Evolutionary conservation across 2,113 vertebrate genomes (phyloP).

Genomic region (Thunnus thynnus): DNA sequence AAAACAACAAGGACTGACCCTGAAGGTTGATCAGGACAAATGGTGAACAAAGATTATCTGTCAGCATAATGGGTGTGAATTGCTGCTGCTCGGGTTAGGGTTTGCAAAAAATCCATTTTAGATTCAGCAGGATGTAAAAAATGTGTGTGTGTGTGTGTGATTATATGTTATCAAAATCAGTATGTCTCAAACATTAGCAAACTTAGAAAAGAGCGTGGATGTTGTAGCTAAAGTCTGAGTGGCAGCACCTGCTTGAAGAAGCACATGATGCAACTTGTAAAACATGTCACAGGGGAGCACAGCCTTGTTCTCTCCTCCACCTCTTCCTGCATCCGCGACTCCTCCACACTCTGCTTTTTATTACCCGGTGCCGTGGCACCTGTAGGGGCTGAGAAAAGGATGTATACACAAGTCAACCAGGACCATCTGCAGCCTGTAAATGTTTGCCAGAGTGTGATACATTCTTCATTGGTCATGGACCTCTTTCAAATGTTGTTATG

Average conservation of each 20-base stretch:
- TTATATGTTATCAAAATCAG: not conserved
- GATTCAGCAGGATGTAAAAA: not conserved
- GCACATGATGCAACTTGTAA: conserved; percentile 39
- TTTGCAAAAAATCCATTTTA: not conserved
- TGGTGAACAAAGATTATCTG: not conserved
- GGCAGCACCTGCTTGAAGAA: conserved; percentile 41
- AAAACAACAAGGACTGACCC: not conserved
- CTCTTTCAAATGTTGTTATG: conserved; percentile 72
- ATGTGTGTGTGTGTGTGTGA: not conserved
- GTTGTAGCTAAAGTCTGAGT: conserved; percentile 9
- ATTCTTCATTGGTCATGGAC: conserved; percentile 79
- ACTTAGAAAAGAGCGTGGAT: conserved; percentile 7
- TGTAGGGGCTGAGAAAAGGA: conserved; percentile 68
- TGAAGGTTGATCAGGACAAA: not conserved
- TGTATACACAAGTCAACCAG: conserved; percentile 65
- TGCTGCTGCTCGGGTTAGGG: not conserved
- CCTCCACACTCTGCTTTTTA: conserved; percentile 72
- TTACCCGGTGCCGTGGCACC: conserved; percentile 76
- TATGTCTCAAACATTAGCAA: not conserved
- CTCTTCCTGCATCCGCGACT: conserved; percentile 33
- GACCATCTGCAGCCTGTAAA: conserved; percentile 76
- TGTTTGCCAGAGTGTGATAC: conserved; percentile 75
- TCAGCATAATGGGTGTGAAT: not conserved
- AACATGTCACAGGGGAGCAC: conserved; percentile 52
- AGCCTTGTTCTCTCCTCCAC: conserved; percentile 25